These are phyloP conservation scores for Prorops nasuta DNA, from an alignment of 1,140 invertebrate genomes.

Conservation along the genomic window DNA sequence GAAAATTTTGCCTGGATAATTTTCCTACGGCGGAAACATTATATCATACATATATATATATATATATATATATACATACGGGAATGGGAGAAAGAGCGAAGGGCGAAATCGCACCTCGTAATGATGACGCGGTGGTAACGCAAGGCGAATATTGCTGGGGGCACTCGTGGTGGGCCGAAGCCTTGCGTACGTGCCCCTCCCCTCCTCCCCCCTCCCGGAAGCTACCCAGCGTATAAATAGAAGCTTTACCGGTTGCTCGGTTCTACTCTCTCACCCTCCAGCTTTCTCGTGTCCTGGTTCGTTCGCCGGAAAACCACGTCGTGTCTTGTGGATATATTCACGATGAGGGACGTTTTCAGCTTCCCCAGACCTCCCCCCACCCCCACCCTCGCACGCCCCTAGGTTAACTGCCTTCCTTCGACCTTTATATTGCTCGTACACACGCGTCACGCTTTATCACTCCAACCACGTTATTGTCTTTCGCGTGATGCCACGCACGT, in stretches of 20 bases:
- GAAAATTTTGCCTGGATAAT: no score
- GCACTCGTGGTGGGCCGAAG: constrained; percentile 1
- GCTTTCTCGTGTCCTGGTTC: constrained; percentile 23
- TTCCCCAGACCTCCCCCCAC: constrained; percentile 6
- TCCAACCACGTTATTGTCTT: constrained; percentile 44
- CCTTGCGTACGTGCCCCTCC: background rate
- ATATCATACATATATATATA: background rate
- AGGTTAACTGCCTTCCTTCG: constrained; percentile 23
- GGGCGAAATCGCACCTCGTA: background rate
- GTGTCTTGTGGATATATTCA: constrained; percentile 38
- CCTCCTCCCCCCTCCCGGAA: constrained; percentile 3
- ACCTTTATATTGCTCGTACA: constrained; percentile 37
- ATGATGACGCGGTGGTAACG: no score
- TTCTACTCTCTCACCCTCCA: background rate
- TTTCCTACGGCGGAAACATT: no score
- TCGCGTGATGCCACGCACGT: no score
- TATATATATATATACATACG: background rate
- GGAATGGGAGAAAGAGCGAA: background rate
- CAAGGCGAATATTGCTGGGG: constrained; percentile 12
- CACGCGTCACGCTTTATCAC: constrained; percentile 49
- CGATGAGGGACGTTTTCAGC: constrained; percentile 23
- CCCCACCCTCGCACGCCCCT: constrained; percentile 17
- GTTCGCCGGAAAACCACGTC: constrained; percentile 42
- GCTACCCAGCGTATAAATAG: constrained; percentile 14
- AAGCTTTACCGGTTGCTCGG: constrained; percentile 4